A percentile compares a stretch with the other conserved stretches of the same genome.
These are phyloP conservation scores for Argynnis bischoffii DNA, from an alignment of 2,888 invertebrate genomes.

Conservation along the genomic window DNA sequence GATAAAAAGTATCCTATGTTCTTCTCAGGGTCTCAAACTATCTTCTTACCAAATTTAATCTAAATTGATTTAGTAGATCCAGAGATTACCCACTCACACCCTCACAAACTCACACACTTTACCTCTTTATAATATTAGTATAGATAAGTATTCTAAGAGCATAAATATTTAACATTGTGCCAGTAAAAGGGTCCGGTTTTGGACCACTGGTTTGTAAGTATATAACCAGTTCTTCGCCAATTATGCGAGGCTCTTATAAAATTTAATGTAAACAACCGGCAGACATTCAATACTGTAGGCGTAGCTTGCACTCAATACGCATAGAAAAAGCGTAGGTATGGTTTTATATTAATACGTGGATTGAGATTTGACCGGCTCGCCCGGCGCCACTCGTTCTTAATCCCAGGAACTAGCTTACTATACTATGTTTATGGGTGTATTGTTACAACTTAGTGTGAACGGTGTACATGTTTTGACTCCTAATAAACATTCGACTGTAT, in stretches of 20 bases:
- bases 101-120: too few species aligned
- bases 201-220: constrained; percentile 38
- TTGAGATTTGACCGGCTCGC: constrained; percentile 31
- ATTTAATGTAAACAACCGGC: constrained; percentile 54
- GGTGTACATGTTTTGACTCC: constrained; percentile 39
- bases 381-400: constrained; percentile 31
- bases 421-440: constrained; percentile 29
- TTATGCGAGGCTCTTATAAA: constrained; percentile 54
- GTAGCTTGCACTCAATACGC: constrained; percentile 34
- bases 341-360: constrained; percentile 36
- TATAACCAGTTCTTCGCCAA: constrained; percentile 54
- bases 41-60: too few species aligned
- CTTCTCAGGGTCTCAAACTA: too few species aligned
- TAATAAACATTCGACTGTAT: constrained; percentile 35
- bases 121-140: background rate
- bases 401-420: constrained; percentile 40
- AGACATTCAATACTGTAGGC: constrained; percentile 48
- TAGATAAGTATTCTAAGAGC: constrained; percentile 24
- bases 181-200: constrained; percentile 57
- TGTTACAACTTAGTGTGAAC: constrained; percentile 30
- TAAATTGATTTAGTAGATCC: too few species aligned
- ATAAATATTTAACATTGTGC: constrained; percentile 28
- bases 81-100: too few species aligned
- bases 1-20: too few species aligned
- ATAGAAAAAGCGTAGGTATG: constrained; percentile 41